These are phyloP conservation scores for Polyommatus icarus DNA, from an alignment of 2,888 invertebrate genomes.

Conservation along the genomic window DNA sequence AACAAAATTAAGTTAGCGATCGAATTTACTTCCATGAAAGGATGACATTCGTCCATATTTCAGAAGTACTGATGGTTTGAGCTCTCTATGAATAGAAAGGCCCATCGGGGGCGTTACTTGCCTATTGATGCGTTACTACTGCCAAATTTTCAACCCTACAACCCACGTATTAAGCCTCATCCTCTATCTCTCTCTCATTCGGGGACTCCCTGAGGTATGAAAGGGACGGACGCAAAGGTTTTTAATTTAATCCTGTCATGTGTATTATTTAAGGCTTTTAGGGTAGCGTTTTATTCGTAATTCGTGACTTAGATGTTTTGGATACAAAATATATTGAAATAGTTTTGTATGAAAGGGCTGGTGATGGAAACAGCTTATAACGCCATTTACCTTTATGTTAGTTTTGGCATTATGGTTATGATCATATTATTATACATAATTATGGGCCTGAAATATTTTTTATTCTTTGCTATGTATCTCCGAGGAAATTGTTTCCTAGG, in stretches of 20 bases:
- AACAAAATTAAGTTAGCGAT: slow-evolving; percentile 29
- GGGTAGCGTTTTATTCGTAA: slow-evolving; percentile 4
- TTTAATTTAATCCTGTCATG: slow-evolving; percentile 17
- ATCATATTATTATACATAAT: not conserved
- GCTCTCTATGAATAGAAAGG: slow-evolving; percentile 31
- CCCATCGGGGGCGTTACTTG: slow-evolving; percentile 10
- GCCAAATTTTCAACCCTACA: slow-evolving; percentile 15
- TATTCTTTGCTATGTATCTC: too few relatives aligned
- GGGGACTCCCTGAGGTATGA: not conserved
- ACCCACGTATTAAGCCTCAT: not conserved
- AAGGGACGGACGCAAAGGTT: slow-evolving; percentile 6
- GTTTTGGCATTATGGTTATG: not conserved
- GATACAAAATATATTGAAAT: slow-evolving; percentile 1
- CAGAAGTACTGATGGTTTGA: slow-evolving; percentile 31
- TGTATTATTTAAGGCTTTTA: slow-evolving; percentile 15
- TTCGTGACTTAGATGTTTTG: slow-evolving; percentile 26
- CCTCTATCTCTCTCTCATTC: not conserved
- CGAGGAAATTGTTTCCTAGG: too few relatives aligned
- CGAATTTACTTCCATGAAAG: slow-evolving; percentile 30
- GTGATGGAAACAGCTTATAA: not conserved
- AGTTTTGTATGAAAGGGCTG: not conserved
- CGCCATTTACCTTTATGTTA: not conserved
- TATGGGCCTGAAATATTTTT: too few relatives aligned
- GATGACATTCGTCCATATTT: slow-evolving; percentile 30
- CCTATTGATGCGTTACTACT: slow-evolving; percentile 4